Base-by-base conservation (phyloP, 2,888 invertebrate species). In the Himalopsyche japonica region DNA sequence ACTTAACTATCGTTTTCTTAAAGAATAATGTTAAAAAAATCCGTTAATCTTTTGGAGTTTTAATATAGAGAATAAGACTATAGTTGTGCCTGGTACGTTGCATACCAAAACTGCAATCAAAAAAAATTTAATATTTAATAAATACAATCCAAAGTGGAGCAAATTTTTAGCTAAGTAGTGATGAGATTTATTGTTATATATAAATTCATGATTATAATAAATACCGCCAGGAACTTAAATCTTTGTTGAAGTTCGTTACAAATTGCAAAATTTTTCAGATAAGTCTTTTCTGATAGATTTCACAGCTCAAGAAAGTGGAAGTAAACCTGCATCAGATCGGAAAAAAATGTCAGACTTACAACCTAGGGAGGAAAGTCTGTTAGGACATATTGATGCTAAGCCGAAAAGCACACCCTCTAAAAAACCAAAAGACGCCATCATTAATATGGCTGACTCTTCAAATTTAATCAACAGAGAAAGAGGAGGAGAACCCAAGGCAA, bases 271-370 rank as follows among this genome's bases (percentile, higher is more conserved):
- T 77, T 85, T 87, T 86, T 32, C 84, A 87, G 87, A 87, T 82
- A 87, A 82, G 80, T 86, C 87, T 77, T 83, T 86, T 80, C 85
- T 87, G 30, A 87, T 87, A 64, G 86, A 85, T 81, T 64, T 86
- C 64, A 82, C 85, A 24, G 37, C 80, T 20, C 82, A 81, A 18
- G 80, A 64, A 10, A 47, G 48, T 6, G 49, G 20, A 32, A 10
- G 7, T 27, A 64, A 20, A 6, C 43, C 57, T 80, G 43, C 15
- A 20, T 79, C 76, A n/a, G 83, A 76, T 24, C 76, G 37, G 24
- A 27, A 48, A 27, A 27, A 77, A 10, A 10, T 37, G 7, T 57
- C 37, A 6, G 34, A 80, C n/a, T 12, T 80, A 10, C 49, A 8
- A 20, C 70, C 48, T 5, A 76, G 78, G 49, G 85, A 83, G 20